phyloP scores from a whole-genome alignment of 2,797 vertebrate species.

The Pristis pectinata region DNA sequence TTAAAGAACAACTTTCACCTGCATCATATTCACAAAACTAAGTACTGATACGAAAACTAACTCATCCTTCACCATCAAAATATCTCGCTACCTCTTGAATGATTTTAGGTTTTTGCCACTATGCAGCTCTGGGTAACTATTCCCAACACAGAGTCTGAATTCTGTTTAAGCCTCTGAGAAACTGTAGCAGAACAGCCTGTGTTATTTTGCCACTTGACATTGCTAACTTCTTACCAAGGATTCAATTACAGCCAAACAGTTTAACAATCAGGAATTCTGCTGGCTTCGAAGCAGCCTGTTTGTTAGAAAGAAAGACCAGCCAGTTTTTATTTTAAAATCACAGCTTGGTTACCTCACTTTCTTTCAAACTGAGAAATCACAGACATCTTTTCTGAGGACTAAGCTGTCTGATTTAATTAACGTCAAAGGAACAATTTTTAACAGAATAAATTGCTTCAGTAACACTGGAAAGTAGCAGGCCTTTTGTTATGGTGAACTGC shows the following conservation, averaged over 20 bases:
- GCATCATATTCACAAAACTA: no score
- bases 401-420: neutral
- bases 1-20: neutral
- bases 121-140: neutral
- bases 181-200: neutral
- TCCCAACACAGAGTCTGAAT: neutral
- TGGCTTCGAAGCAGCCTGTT: neutral
- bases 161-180: neutral
- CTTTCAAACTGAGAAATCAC: neutral
- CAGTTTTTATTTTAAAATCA: neutral
- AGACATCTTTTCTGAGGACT: neutral
- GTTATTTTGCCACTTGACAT: neutral
- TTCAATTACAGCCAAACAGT: neutral
- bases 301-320: neutral
- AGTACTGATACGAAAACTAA: neutral
- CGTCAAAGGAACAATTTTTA: neutral
- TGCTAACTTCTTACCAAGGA: neutral
- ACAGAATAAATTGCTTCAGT: neutral
- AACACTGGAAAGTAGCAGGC: neutral
- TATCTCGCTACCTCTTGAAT: neutral
- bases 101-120: neutral
- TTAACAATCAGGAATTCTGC: neutral
- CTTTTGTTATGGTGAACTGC: neutral
- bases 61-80: neutral
- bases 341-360: neutral